Conservation (phyloP, 2,113 vertebrate genomes). For the Menidia beryllina region DNA sequence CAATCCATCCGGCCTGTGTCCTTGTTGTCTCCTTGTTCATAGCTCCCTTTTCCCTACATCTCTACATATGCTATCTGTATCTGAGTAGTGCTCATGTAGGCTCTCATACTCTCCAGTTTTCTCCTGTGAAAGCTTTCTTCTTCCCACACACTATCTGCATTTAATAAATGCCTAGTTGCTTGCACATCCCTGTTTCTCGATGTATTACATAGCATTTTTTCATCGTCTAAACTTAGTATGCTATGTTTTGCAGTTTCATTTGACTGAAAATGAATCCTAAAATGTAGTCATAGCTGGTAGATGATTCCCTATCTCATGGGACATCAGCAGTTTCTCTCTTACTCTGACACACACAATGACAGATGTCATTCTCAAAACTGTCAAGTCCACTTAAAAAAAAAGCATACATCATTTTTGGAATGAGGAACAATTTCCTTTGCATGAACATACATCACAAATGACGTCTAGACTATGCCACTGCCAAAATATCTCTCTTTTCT, state of each 20-base stretch:
- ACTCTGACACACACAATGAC: no score
- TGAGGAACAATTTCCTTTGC: constrained; percentile 5
- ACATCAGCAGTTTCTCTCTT: not conserved
- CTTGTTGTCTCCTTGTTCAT: constrained; percentile 37
- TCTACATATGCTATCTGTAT: constrained; percentile 45
- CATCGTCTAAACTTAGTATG: constrained; percentile 8
- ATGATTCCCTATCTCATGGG: not conserved
- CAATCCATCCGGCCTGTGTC: constrained; percentile 11
- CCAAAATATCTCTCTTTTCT: constrained; percentile 6
- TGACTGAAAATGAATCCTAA: constrained; percentile 12
- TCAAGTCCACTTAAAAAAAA: not conserved
- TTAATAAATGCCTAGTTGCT: constrained; percentile 28
- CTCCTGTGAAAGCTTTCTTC: constrained; percentile 21
- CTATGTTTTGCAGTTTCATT: constrained; percentile 7
- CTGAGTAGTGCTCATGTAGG: constrained; percentile 32
- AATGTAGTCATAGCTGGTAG: not conserved
- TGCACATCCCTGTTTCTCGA: constrained; percentile 17
- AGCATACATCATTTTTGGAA: not conserved
- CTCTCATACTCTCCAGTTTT: constrained; percentile 17
- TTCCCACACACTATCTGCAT: constrained; percentile 26
- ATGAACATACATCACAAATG: not conserved
- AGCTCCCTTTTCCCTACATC: constrained; percentile 12
- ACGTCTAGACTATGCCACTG: not conserved
- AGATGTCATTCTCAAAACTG: not conserved
- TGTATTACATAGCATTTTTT: constrained; percentile 13